These are phyloP conservation scores for Chloroclystis v-ata DNA, from an alignment of 2,888 invertebrate genomes.

Conservation along the genomic window DNA sequence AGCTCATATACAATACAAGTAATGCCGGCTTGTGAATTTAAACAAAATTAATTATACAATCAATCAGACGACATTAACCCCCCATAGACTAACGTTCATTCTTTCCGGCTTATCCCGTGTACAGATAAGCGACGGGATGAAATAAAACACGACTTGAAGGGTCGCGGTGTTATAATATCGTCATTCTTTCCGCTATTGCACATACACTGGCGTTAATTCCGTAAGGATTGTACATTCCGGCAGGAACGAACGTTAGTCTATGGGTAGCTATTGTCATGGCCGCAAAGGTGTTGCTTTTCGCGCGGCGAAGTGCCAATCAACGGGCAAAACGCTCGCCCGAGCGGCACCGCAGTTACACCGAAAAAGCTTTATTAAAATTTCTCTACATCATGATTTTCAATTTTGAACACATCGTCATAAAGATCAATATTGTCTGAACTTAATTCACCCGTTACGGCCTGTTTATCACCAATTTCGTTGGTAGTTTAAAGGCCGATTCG, in stretches of 20 bases:
- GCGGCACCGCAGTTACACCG: constrained; percentile 36
- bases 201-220: too few species aligned
- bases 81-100: too few species aligned
- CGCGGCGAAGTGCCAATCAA: constrained; percentile 72
- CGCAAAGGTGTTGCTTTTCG: constrained; percentile 73
- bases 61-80: constrained; percentile 69
- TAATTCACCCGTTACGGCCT: constrained; percentile 27
- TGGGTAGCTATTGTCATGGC: too few species aligned
- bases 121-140: too few species aligned
- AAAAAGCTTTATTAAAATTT: constrained; percentile 32
- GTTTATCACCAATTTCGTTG: constrained; percentile 32
- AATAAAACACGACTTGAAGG: too few species aligned
- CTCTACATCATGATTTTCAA: constrained; percentile 28
- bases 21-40: constrained; percentile 62
- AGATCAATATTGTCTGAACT: constrained; percentile 30
- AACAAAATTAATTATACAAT: constrained; percentile 76
- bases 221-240: too few species aligned
- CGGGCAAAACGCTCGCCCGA: constrained; percentile 64
- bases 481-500: constrained; percentile 68
- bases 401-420: constrained; percentile 35
- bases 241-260: too few species aligned
- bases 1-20: constrained; percentile 60
- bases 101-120: too few species aligned
- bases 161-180: too few species aligned
- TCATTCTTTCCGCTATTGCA: too few species aligned